These are phyloP conservation scores for Vollenhovia emeryi DNA, from an alignment of 1,140 invertebrate species.

Conservation along the genomic window DNA sequence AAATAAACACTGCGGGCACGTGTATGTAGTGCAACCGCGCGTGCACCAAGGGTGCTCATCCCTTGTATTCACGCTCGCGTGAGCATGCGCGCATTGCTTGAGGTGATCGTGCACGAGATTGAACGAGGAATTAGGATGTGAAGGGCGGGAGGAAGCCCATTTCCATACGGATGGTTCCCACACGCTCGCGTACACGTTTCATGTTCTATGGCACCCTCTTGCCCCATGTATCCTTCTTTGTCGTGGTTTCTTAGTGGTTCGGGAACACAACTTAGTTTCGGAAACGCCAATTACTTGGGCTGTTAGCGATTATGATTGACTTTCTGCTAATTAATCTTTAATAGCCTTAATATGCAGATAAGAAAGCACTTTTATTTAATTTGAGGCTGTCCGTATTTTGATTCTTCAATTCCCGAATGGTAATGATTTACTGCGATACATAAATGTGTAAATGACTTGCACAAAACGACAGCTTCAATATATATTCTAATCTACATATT, in stretches of 20 bases:
- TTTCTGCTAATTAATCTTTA: neutral
- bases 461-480: neutral
- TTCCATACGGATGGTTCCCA: slow-evolving; percentile 70
- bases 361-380: neutral
- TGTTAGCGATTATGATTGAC: neutral
- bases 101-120: slow-evolving; percentile 56
- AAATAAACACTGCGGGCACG: slow-evolving; percentile 44
- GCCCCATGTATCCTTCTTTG: neutral
- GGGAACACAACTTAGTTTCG: neutral
- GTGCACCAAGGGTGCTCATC: slow-evolving; percentile 32
- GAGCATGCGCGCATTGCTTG: slow-evolving; percentile 36
- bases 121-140: slow-evolving; percentile 61
- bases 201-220: slow-evolving; percentile 15
- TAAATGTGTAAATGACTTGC: neutral
- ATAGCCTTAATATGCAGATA: neutral
- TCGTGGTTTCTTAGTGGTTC: slow-evolving; percentile 23
- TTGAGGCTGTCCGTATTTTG: neutral
- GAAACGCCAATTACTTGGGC: neutral
- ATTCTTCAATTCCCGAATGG: neutral
- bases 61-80: slow-evolving; percentile 43
- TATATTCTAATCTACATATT: neutral
- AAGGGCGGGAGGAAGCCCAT: slow-evolving; percentile 51
- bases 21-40: slow-evolving; percentile 29
- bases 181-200: neutral
- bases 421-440: neutral